Base-by-base conservation (phyloP, 2,797 vertebrate genomes). In the Microchirus variegatus region DNA sequence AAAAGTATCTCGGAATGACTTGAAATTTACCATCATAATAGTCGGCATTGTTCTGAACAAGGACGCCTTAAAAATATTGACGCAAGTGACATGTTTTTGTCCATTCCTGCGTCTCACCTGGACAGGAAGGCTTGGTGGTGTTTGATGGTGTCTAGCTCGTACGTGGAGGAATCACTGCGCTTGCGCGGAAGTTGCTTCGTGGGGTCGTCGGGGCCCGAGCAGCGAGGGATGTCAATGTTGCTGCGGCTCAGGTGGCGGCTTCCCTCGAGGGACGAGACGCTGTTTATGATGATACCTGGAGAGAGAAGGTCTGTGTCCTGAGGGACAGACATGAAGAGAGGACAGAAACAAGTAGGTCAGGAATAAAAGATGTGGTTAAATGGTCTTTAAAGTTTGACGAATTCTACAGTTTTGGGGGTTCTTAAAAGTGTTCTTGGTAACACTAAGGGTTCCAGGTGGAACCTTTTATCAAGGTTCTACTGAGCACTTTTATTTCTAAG, bases 91-190 rank as follows among this genome's bases (percentile, higher is more conserved):
- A 31, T 5, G 8, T 31, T 31, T 35, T 1, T 16, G 15, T 19
- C 61, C 51, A 1, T 10, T 6, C 38, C 31, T 1, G 9, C 16
- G 12, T 37, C 63, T 70, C 45, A 98, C 97, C 97, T 98, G 82
- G 97, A 96, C 75, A 99, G 93, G 79, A 99, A 99, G 77, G 97
- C 96, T 67, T 98, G 97, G 87, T 99, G 97, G 61, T 99, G 97
- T 77, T 95, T 97, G 86, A 99, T 96, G 10, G 96, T 98, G 91
- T 99, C 97, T 81, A 96, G 81, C 83, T 99, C 97, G 0, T 98
- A 98, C 22, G 97, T 98, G 70, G 97, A 99, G 0, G 96, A 98
- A 90, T 99, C 97, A 6, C 97, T 99, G 80, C 96, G 94, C 68
- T 99, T 99, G 35, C 97, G 94, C 8, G 95, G 96, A 42, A 95